Conservation (phyloP, 2,888 invertebrate species). For the Acronicta leporina region DNA sequence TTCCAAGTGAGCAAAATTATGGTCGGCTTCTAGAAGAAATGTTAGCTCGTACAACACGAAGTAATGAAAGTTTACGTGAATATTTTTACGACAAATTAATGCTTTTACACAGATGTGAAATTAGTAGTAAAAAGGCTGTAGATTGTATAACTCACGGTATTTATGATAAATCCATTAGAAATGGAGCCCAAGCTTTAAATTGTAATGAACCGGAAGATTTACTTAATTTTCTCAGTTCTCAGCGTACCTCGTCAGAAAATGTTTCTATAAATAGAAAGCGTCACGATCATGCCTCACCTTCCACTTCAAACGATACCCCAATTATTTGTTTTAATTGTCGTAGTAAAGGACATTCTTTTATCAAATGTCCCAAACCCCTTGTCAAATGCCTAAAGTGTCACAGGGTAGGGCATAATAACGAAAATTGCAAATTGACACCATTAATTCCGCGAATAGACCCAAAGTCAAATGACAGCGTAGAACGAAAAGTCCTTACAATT, state of each 20-base stretch:
- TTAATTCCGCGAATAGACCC: neutral
- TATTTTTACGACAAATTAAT: slow-evolving; percentile 3
- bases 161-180: no score
- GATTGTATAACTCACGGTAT: slow-evolving; percentile 1
- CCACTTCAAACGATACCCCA: neutral
- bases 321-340: slow-evolving; percentile 5
- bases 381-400: neutral
- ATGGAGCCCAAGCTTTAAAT: no score
- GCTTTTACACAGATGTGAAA: slow-evolving; percentile 2
- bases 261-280: no score
- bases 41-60: slow-evolving; percentile 1
- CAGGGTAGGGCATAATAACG: slow-evolving; percentile 1
- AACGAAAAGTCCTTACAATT: no score
- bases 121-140: slow-evolving; percentile 5
- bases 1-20: slow-evolving; percentile 10
- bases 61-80: neutral
- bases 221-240: no score
- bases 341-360: neutral
- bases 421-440: slow-evolving; percentile 1
- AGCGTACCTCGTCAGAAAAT: no score
- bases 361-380: slow-evolving; percentile 1
- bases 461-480: no score
- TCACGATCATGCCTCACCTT: no score
- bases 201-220: no score
- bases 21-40: slow-evolving; percentile 9